These are phyloP conservation scores for Platyrinchus mystaceus DNA, from an alignment of 2,797 vertebrate species.

Conservation along the genomic window DNA sequence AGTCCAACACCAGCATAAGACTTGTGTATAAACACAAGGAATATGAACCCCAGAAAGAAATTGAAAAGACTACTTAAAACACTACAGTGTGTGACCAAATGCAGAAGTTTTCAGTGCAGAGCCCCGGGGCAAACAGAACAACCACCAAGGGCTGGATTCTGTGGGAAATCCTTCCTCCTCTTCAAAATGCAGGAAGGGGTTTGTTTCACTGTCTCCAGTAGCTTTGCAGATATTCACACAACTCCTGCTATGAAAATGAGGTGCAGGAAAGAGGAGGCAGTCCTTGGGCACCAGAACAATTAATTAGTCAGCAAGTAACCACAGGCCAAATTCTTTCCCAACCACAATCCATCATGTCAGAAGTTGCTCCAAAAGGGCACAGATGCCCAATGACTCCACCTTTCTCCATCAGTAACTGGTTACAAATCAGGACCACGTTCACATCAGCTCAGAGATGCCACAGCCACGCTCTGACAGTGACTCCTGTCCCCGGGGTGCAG, in stretches of 20 bases:
- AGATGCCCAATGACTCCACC: not conserved
- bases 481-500: rapidly evolving
- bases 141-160: not conserved
- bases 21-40: not conserved
- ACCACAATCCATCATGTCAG: not conserved
- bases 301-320: not conserved
- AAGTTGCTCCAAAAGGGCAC: not conserved
- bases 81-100: not conserved
- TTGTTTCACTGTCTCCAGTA: not conserved
- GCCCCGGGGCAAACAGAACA: not conserved
- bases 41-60: not conserved
- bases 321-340: not conserved
- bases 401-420: not conserved
- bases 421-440: not conserved
- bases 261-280: not conserved
- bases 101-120: not conserved
- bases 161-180: not conserved
- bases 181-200: not conserved
- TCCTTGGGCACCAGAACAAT: not conserved
- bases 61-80: not conserved
- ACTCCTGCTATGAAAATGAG: not conserved
- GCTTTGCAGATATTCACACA: not conserved
- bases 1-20: not conserved
- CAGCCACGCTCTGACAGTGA: not conserved
- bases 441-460: not conserved